Evolutionary conservation across 2,113 vertebrate genomes (phyloP), one percentile per base, ranked within the genome.

Genomic region (Chiloscyllium plagiosum): DNA sequence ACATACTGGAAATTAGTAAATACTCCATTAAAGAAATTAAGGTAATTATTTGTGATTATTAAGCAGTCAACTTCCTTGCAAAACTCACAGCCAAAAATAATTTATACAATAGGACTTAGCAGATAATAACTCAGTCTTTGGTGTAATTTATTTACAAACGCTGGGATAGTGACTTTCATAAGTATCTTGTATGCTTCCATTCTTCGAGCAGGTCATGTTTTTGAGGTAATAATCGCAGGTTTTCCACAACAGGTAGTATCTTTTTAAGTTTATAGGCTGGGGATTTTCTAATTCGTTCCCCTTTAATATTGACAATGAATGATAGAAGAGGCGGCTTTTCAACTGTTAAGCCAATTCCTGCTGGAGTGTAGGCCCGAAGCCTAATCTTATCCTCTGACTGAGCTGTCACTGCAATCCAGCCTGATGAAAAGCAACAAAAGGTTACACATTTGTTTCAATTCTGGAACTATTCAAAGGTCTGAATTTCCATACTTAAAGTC

Each of bases 391-490:
- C 97, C 0, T 97, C 97, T 0, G 78, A 87, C 0, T 96, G 96
- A 66, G 98, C 98, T 0, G 99, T 99, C 96, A 99, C 98, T 2
- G 99, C 97, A 96, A 99, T 98, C 99, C 99, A 99, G 12, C 99
- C 99, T 99, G 96, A 37, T 68, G 94, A 22, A 93, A 93, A 6
- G n/a, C 2, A 19, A 29, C 26, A 69, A 86, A 69, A 86, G 95
- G 3, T 65, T 66, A 56, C 61, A 70, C 65, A 87, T 26, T 65
- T 56, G 65, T 56, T 66, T 8, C 15, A 66, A 56, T 33, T 37
- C 42, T 66, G 69, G 56, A 94, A 42, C 10, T 6, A 70, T 19
- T 19, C 15, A 29, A 42, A 52, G 17, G 69, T 22, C 19, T 68
- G 22, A 94, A 65, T n/a, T 20, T 94, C n/a, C n/a, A 19, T 26